Percentiles rank a stretch among this genome's conserved stretches.
Conservation (phyloP, 2,113 vertebrate species). For the Menura novaehollandiae region DNA sequence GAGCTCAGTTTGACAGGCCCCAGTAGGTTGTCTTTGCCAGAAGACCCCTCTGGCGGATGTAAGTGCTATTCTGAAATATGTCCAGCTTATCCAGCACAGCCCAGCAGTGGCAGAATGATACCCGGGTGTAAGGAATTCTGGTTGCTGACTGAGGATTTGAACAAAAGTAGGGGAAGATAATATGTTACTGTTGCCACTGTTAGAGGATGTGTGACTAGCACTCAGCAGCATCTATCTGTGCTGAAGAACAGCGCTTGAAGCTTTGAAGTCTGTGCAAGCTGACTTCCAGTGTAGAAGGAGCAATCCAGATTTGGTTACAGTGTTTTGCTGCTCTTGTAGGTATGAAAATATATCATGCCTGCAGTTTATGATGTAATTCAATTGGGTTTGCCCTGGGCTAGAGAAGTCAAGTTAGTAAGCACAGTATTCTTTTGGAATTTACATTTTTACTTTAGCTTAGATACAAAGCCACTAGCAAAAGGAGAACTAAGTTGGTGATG, state of each 20-base stretch:
- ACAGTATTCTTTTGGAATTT: neutral
- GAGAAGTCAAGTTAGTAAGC: neutral
- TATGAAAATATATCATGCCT: neutral
- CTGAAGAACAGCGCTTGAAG: neutral
- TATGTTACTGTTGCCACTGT: neutral
- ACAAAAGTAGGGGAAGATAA: neutral
- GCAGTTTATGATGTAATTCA: neutral
- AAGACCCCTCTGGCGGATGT: neutral
- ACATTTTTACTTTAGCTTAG: neutral
- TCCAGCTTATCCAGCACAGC: neutral
- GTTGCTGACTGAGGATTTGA: neutral
- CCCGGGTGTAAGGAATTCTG: neutral
- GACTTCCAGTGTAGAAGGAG: neutral
- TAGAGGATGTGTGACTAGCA: neutral
- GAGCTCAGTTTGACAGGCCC: neutral
- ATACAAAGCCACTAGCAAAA: neutral
- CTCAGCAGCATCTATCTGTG: neutral
- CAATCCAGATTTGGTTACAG: neutral
- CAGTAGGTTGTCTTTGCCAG: neutral
- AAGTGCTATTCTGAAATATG: neutral
- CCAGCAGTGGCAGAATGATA: neutral
- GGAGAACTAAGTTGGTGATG: neutral
- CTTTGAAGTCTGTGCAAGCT: neutral
- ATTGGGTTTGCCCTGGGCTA: neutral
- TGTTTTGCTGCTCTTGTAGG: neutral